Conservation (phyloP, 2,888 invertebrate species). For the Hirtodrosophila alboralis region DNA sequence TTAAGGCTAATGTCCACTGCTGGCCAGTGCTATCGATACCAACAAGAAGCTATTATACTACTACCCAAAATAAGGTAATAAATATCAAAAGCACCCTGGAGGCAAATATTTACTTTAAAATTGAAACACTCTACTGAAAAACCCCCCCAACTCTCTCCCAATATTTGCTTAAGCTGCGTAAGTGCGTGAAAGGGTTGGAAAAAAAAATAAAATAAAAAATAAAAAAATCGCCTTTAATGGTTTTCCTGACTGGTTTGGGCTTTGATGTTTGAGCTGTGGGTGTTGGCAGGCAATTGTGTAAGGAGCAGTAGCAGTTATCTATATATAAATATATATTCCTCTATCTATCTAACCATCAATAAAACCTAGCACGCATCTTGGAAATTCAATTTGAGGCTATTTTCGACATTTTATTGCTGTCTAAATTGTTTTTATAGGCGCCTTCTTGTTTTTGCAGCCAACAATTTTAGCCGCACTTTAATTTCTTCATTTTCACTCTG, state of each 20-base stretch:
- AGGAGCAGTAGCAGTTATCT: slow-evolving; percentile 18
- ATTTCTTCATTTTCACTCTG: slow-evolving; percentile 69
- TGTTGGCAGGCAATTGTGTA: slow-evolving; percentile 59
- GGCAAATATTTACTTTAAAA: slow-evolving; percentile 81
- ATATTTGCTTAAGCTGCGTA: slow-evolving; percentile 57
- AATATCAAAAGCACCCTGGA: slow-evolving; percentile 82
- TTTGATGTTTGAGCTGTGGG: slow-evolving; percentile 68
- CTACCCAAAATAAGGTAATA: slow-evolving; percentile 68
- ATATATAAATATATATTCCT: slow-evolving; percentile 1
- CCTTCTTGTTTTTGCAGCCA: slow-evolving; percentile 11
- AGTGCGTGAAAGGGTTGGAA: slow-evolving; percentile 75
- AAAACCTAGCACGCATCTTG: slow-evolving; percentile 53
- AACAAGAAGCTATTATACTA: no score
- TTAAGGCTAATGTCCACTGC: slow-evolving; percentile 63
- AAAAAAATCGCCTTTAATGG: slow-evolving; percentile 65
- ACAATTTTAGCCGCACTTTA: slow-evolving; percentile 48
- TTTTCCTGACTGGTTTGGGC: slow-evolving; percentile 47
- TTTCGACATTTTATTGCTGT: slow-evolving; percentile 72
- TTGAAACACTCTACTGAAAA: slow-evolving; percentile 56
- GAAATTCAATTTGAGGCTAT: slow-evolving; percentile 71
- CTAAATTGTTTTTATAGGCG: slow-evolving; percentile 82
- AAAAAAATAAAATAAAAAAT: slow-evolving; percentile 9
- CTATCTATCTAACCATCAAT: slow-evolving; percentile 53
- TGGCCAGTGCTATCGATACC: slow-evolving; percentile 49
- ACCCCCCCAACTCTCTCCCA: slow-evolving; percentile 10